These are phyloP conservation scores for Hartigia nigra DNA, from an alignment of 2,888 invertebrate species.

Conservation along the genomic window DNA sequence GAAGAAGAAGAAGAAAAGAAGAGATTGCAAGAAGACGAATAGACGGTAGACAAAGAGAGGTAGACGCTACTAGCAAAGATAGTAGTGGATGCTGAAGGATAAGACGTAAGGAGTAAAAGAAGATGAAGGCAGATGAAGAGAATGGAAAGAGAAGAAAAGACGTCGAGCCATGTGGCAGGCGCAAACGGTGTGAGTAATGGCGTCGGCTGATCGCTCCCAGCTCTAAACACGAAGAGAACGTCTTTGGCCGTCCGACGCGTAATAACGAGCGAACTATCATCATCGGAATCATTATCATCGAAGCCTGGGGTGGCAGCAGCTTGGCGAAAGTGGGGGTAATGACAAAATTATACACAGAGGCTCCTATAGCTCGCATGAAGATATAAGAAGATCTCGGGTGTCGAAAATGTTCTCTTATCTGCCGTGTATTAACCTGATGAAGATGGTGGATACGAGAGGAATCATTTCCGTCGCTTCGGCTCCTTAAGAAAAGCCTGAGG, in stretches of 20 bases:
- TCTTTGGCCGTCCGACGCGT: constrained; percentile 25
- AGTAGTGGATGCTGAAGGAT: not conserved
- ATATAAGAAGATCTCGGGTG: constrained; percentile 35
- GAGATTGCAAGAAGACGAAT: constrained; percentile 13
- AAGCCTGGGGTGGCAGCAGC: constrained; percentile 19
- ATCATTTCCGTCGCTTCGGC: constrained; percentile 21
- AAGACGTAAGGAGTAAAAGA: not conserved
- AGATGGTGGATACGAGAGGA: constrained; percentile 25
- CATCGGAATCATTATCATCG: constrained; percentile 54
- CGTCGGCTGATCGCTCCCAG: constrained; percentile 51
- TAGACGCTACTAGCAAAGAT: not conserved
- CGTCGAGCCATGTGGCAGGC: constrained; percentile 55
- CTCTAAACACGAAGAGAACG: constrained; percentile 41
- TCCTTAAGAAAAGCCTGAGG: not conserved
- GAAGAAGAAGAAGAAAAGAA: constrained; percentile 10
- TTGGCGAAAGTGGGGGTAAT: constrained; percentile 37
- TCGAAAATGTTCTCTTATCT: constrained; percentile 39
- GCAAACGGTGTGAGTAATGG: constrained; percentile 57
- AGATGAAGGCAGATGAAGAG: constrained; percentile 1
- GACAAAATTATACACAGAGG: constrained; percentile 51
- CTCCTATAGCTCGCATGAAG: constrained; percentile 26
- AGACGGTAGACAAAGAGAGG: not conserved
- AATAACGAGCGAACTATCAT: constrained; percentile 56
- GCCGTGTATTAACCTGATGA: constrained; percentile 12
- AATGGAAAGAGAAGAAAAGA: constrained; percentile 15